A percentile compares a stretch with the other conserved stretches of the same genome.
Evolutionary conservation across 2,113 vertebrate genomes (phyloP).

Genomic region (Labeo catla): DNA sequence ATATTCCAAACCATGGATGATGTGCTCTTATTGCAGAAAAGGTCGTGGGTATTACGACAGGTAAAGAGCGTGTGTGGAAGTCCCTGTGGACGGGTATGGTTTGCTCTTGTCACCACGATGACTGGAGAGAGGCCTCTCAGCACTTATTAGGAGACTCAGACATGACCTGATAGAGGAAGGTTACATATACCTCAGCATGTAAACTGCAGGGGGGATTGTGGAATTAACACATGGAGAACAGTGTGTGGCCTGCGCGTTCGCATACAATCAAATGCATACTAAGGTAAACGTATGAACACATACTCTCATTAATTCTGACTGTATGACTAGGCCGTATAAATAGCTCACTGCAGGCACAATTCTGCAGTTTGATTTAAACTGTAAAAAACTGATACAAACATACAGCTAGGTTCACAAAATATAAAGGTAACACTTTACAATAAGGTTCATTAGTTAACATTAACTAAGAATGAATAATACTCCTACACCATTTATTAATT

Average conservation of each 20-base stretch:
- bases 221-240: constrained; percentile 48
- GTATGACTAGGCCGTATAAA: not conserved
- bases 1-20: constrained; percentile 49
- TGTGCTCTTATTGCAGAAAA: constrained; percentile 50
- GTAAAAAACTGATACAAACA: not conserved
- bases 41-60: constrained; percentile 48
- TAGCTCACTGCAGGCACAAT: not conserved
- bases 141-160: constrained; percentile 48
- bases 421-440: no score
- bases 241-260: not conserved
- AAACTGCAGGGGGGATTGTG: constrained; percentile 6
- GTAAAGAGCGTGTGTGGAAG: constrained; percentile 38
- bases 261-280: constrained; percentile 29
- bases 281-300: not conserved
- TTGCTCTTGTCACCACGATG: constrained; percentile 47
- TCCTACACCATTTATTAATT: no score
- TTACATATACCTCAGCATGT: constrained; percentile 45
- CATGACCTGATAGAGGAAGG: constrained; percentile 38
- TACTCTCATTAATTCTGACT: not conserved
- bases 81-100: constrained; percentile 34
- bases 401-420: not conserved
- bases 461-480: no score
- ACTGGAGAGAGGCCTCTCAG: constrained; percentile 33
- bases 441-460: no score
- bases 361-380: not conserved